Evolutionary conservation across 2,113 vertebrate genomes (phyloP).

Genomic region (Tupaia tana): DNA sequence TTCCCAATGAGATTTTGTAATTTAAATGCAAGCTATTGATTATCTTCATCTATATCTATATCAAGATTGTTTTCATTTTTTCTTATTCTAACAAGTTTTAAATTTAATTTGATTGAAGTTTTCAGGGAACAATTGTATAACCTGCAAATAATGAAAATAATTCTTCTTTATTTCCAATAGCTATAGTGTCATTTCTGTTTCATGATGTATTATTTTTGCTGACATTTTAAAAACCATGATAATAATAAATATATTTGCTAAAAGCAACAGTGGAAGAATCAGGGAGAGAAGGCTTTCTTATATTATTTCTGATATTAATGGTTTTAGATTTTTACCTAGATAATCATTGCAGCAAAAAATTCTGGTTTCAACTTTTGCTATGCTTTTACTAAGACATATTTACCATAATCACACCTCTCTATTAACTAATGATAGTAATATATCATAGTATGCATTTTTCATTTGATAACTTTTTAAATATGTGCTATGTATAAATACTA

Average conservation of each 20-base stretch:
- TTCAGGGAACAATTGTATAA: not conserved
- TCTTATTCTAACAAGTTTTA: slow-evolving; percentile 15
- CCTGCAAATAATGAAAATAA: not conserved
- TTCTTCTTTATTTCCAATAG: not conserved
- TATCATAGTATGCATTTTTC: not conserved
- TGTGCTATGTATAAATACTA: not conserved
- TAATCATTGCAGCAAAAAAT: not conserved
- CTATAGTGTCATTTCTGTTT: not conserved
- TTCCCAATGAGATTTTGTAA: not conserved
- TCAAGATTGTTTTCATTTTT: not conserved
- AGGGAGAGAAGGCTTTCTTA: no score
- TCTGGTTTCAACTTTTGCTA: not conserved
- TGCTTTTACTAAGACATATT: not conserved
- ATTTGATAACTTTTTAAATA: not conserved
- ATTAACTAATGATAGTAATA: not conserved
- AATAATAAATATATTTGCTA: no score
- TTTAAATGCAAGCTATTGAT: slow-evolving; percentile 18
- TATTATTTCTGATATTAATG: not conserved
- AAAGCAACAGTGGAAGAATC: no score
- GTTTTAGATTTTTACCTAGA: slow-evolving; percentile 10
- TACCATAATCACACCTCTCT: not conserved
- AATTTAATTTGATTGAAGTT: not conserved
- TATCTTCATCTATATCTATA: not conserved
- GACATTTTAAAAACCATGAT: no score
- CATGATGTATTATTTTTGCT: not conserved